Percentiles rank a stretch among this genome's conserved stretches.
Evolutionary conservation across 2,888 invertebrate species (phyloP).

Genomic region (Caenorhabditis virilis): DNA sequence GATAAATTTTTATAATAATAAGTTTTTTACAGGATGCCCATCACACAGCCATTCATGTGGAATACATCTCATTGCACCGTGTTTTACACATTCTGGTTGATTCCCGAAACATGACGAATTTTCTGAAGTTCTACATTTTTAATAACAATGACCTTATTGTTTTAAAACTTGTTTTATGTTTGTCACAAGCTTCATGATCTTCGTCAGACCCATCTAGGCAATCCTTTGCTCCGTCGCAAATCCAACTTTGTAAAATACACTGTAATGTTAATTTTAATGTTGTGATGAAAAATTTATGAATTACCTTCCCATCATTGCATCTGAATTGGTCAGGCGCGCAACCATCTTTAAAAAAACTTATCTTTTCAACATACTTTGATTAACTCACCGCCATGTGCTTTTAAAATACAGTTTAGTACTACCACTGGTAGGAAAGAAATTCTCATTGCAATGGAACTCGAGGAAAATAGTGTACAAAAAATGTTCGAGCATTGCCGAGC

Average conservation of each 20-base stretch:
- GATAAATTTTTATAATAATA: conserved; percentile 1
- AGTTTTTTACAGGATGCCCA: conserved; percentile 32
- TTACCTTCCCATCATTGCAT: conserved; percentile 24
- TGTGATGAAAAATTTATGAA: conserved; percentile 3
- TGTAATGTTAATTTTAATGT: conserved; percentile 1
- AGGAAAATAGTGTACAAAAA: too few species aligned
- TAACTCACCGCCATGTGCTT: too few species aligned
- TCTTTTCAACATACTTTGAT: too few species aligned
- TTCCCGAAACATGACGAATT: conserved; percentile 44
- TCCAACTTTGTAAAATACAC: conserved; percentile 39
- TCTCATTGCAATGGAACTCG: too few species aligned
- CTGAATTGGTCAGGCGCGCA: conserved; percentile 20
- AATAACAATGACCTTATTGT: too few species aligned
- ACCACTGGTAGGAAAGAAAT: too few species aligned
- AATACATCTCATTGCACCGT: conserved; percentile 37
- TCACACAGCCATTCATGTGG: conserved; percentile 48
- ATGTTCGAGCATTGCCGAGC: too few species aligned
- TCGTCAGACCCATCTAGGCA: conserved; percentile 41
- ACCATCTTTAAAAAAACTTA: conserved; percentile 8
- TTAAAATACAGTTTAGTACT: too few species aligned
- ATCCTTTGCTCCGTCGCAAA: conserved; percentile 45
- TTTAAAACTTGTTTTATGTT: conserved; percentile 16
- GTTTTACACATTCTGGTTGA: conserved; percentile 41
- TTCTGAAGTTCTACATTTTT: conserved; percentile 13
- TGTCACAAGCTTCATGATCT: conserved; percentile 32